Evolutionary conservation across 1,140 invertebrate genomes (phyloP).

Genomic region (Triops longicaudatus): DNA sequence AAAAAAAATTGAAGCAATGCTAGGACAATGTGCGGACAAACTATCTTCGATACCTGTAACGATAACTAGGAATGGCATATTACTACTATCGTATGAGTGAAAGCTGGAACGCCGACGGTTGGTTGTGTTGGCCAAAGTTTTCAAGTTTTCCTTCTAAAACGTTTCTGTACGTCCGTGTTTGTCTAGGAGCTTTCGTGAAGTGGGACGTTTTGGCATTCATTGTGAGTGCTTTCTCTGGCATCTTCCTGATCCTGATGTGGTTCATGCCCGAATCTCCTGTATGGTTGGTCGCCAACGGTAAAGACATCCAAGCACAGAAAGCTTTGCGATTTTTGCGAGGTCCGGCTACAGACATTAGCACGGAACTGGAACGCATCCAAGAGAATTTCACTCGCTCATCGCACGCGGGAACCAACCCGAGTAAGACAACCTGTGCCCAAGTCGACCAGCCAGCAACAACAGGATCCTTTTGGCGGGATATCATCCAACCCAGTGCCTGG

Average conservation of each 20-base stretch:
- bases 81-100: too few species aligned
- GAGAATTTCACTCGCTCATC: background rate
- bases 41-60: too few species aligned
- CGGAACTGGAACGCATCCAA: slow-evolving; percentile 18
- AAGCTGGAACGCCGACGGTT: too few species aligned
- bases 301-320: slow-evolving; percentile 43
- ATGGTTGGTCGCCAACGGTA: slow-evolving; percentile 45
- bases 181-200: slow-evolving; percentile 58
- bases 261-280: slow-evolving; percentile 50
- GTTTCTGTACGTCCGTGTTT: background rate
- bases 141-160: background rate
- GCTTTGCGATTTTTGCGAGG: slow-evolving; percentile 37
- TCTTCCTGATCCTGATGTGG: slow-evolving; percentile 48
- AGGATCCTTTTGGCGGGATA: background rate
- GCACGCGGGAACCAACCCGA: background rate
- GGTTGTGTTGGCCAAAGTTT: too few species aligned
- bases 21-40: too few species aligned
- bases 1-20: too few species aligned
- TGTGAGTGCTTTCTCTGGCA: slow-evolving; percentile 49
- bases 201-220: slow-evolving; percentile 57
- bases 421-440: background rate
- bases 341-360: background rate
- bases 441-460: background rate
- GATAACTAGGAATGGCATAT: too few species aligned
- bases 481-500: background rate